A percentile compares a stretch with the other conserved stretches of the same genome.
phyloP scores from a whole-genome alignment of 2,888 invertebrate genomes.

The Pyralis farinalis region DNA sequence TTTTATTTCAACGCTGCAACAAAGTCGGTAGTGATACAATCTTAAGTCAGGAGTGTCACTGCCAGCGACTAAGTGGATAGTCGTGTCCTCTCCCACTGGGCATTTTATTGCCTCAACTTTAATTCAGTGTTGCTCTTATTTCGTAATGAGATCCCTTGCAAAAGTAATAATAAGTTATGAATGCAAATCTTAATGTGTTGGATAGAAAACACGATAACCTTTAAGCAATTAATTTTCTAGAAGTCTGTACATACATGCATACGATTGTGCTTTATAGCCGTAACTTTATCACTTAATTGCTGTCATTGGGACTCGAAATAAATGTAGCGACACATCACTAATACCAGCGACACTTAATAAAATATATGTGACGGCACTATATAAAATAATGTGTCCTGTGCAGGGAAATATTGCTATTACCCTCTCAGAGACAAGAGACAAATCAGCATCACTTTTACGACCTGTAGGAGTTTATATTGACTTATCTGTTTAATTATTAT shows the following conservation, averaged over 20 bases:
- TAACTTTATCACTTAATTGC: constrained; percentile 22
- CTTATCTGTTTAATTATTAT: background rate
- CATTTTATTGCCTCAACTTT: constrained; percentile 40
- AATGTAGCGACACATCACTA: constrained; percentile 12
- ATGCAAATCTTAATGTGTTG: constrained; percentile 8
- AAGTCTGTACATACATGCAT: too few relatives aligned
- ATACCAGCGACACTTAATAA: constrained; percentile 1
- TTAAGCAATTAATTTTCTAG: too few relatives aligned
- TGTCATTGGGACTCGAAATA: constrained; percentile 4
- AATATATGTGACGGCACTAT: constrained; percentile 1
- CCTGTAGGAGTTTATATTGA: background rate
- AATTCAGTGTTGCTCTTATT: constrained; percentile 45
- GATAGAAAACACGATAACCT: too few relatives aligned
- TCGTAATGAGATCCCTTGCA: constrained; percentile 42
- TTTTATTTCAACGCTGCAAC: constrained; percentile 7
- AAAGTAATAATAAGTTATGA: constrained; percentile 41
- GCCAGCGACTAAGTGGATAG: constrained; percentile 49
- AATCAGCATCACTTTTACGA: too few relatives aligned
- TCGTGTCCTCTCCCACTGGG: constrained; percentile 53
- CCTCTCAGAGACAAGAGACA: background rate
- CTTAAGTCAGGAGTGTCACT: constrained; percentile 44
- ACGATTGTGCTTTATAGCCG: constrained; percentile 18
- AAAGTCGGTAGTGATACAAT: constrained; percentile 15
- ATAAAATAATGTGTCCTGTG: constrained; percentile 8
- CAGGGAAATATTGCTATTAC: constrained; percentile 1